Evolutionary conservation across 53 echinoderm and acorn worm species (phyloP), one percentile per base, ranked within the genome.

Genomic region (Crossaster papposus): DNA sequence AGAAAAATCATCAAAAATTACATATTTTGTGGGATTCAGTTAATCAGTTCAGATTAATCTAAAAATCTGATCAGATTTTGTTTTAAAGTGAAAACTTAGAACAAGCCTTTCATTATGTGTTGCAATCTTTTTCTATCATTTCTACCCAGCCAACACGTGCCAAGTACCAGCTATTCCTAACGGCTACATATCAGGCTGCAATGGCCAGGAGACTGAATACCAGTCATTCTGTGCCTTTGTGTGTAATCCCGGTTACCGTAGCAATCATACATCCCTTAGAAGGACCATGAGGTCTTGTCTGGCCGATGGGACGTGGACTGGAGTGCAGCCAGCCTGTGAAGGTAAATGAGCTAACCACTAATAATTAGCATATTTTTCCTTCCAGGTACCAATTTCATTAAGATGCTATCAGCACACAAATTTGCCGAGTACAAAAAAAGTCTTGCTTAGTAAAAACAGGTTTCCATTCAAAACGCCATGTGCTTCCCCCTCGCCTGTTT

Each of bases 241-340:
- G 2, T 96, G 96, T 89, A 80, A 95, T 54, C 51, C 55, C 33
- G 96, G 96, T 37, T 95, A 87, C 82, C 80, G 79, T 72, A 63
- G 83, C 72, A 51, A 84, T 33, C 73, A 54, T 10, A 84, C 90
- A 28, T 70, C 87, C 35, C 62, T 88, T 28, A 79, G 84, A 38
- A 51, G 55, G 22, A 81, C 71, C 12, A 87, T 65, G 3, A 91
- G 96, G 80, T 88, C 90, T 14, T 96, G 96, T 84, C 90, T 74
- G 37, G 92, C 93, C 36, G 93, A 93, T 79, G 94, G 93, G 14
- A 65, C 77, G 4, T 96, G 96, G 96, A 95, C 90, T 30, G 92
- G 91, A 13, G 64, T 36, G 31, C 85, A 89, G 13, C 80, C 93
- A 20, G 10, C 37, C 24, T 96, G 96, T 80, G 70, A 90, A 72